Conservation (phyloP, 2,113 vertebrate genomes). For the Silurus meridionalis region DNA sequence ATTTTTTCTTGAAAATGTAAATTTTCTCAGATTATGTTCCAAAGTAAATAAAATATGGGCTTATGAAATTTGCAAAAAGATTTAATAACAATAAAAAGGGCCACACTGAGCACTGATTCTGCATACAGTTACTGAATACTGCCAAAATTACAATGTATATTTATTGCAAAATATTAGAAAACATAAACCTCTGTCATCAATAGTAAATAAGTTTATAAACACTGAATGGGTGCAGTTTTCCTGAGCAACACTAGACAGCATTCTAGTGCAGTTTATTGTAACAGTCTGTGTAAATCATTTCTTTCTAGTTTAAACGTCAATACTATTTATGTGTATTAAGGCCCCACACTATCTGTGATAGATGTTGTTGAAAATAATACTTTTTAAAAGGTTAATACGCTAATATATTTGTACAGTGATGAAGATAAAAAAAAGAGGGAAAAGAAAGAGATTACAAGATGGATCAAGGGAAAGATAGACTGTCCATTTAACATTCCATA, state of each 20-base stretch:
- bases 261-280: neutral
- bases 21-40: no score
- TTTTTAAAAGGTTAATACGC: neutral
- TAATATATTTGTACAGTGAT: neutral
- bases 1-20: no score
- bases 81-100: no score
- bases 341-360: neutral
- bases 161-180: neutral
- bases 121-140: neutral
- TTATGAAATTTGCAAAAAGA: no score
- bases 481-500: neutral
- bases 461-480: neutral
- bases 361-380: neutral
- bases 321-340: neutral
- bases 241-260: slow-evolving; percentile 6
- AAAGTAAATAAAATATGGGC: no score
- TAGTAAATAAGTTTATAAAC: neutral
- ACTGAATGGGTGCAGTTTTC: neutral
- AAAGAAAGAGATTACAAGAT: neutral
- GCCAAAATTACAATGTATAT: neutral
- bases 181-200: neutral
- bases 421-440: neutral
- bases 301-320: neutral
- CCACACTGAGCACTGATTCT: neutral
- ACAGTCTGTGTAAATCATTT: neutral